Base-by-base conservation (phyloP, 2,113 vertebrate species). In the Chitala chitala region DNA sequence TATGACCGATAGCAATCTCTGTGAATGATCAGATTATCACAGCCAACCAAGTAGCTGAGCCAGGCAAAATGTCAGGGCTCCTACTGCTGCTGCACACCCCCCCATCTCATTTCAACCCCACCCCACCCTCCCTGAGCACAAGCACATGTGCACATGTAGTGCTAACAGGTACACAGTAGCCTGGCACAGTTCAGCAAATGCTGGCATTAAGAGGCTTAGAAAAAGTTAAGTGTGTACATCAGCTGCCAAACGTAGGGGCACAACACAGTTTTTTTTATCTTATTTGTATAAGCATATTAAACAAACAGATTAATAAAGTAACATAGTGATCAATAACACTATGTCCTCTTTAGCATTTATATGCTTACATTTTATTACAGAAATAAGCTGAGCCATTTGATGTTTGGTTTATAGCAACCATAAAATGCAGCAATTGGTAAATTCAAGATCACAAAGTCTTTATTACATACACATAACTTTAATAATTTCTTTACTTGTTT, bases 291-390 rank as follows among this genome's bases (percentile, higher is more conserved):
- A n/a, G n/a, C n/a, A n/a, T n/a, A n/a, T n/a, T 38, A 44, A 56
- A 46, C n/a, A 5, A 61, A 48, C 71, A 63, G 56, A 63, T 24
- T n/a, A 26, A 69, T 46, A 69, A 48, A 69, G 12, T 31, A 29
- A 48, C 7, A 24, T 59, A n/a, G n/a, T 3, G 24, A 44, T n/a
- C 55, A 29, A 17, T 48, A 20, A 63, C 56, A 50, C 31, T n/a
- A 22, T 20, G 40, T 20, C 71, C 9, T 40, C 40, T 13, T 29
- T n/a, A 50, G 9, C 33, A 31, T n/a, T 33, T 8, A 13, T 48
- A 13, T 51, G 48, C 12, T 83, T 77, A 85, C 84, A 84, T 83
- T 86, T 84, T 80, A 87, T 88, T 86, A 81, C 82, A 82, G 86
- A 82, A 84, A 84, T 82, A 85, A 84, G 80, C 84, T 82, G 83